phyloP scores from a whole-genome alignment of 2,113 vertebrate genomes.

The Panurus biarmicus region DNA sequence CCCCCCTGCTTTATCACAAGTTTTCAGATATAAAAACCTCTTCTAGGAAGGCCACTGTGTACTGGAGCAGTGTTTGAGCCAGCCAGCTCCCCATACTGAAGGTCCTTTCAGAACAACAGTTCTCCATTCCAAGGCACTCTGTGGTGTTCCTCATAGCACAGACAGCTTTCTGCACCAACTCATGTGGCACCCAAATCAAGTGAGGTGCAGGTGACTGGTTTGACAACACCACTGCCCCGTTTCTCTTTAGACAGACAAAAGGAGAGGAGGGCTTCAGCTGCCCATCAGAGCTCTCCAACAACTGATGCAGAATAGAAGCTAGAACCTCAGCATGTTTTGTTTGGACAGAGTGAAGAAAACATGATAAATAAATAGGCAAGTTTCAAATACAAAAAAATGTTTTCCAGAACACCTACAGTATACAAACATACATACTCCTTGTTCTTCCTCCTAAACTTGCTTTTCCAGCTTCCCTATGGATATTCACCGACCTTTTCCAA shows the following conservation, averaged over 20 bases:
- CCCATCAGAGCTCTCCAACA: neutral
- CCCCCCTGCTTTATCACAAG: neutral
- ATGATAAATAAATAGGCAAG: neutral
- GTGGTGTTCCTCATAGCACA: conserved; percentile 62
- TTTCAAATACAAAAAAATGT: neutral
- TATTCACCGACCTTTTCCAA: neutral
- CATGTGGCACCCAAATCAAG: neutral
- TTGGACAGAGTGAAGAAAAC: neutral
- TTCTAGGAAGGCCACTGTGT: conserved; percentile 47
- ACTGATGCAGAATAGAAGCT: neutral
- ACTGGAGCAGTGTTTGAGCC: conserved; percentile 32
- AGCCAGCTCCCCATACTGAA: conserved; percentile 61
- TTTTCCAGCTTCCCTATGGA: neutral
- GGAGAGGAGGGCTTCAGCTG: neutral
- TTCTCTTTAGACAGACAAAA: neutral
- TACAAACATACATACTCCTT: neutral
- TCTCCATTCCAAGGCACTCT: conserved; percentile 44
- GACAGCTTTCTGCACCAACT: conserved; percentile 28
- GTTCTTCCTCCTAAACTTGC: neutral
- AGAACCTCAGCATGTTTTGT: neutral
- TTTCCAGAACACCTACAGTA: neutral
- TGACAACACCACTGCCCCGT: neutral
- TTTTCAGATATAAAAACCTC: conserved; percentile 42
- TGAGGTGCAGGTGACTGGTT: neutral
- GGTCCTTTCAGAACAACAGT: conserved; percentile 42